Conservation (phyloP, 2,797 vertebrate genomes). For the Phoeniculus purpureus region DNA sequence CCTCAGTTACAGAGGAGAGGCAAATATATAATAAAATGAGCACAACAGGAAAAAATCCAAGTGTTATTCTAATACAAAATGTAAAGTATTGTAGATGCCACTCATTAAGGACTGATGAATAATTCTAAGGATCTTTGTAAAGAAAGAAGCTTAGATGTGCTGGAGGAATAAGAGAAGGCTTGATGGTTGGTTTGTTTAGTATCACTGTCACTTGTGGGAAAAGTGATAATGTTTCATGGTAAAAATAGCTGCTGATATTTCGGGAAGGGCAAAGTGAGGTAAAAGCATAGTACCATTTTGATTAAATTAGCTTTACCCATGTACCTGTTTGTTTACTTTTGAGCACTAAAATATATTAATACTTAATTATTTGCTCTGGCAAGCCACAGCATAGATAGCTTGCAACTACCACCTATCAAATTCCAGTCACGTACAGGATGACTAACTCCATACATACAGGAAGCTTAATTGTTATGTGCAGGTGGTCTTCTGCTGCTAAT, state of each 20-base stretch:
- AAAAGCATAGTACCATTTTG: not conserved
- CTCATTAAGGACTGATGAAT: not conserved
- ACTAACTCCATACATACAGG: not conserved
- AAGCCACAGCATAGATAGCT: not conserved
- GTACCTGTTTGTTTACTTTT: not conserved
- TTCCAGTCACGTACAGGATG: not conserved
- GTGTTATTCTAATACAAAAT: not conserved
- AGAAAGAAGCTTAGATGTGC: not conserved
- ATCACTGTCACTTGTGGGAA: not conserved
- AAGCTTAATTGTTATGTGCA: slow-evolving; percentile 11
- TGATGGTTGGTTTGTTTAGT: not conserved
- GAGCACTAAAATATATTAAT: not conserved
- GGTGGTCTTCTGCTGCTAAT: not conserved
- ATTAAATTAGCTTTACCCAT: not conserved
- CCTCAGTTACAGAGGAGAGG: not conserved
- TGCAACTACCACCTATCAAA: not conserved
- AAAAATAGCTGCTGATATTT: not conserved
- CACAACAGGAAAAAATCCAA: not conserved
- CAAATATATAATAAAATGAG: not conserved
- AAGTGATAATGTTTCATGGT: not conserved
- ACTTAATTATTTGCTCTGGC: not conserved
- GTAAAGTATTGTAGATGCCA: not conserved
- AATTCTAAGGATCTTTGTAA: not conserved
- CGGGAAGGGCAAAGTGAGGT: not conserved
- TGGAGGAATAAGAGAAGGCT: not conserved